Evolutionary conservation across 2,797 vertebrate genomes (phyloP).

Genomic region (Fundulus diaphanus): DNA sequence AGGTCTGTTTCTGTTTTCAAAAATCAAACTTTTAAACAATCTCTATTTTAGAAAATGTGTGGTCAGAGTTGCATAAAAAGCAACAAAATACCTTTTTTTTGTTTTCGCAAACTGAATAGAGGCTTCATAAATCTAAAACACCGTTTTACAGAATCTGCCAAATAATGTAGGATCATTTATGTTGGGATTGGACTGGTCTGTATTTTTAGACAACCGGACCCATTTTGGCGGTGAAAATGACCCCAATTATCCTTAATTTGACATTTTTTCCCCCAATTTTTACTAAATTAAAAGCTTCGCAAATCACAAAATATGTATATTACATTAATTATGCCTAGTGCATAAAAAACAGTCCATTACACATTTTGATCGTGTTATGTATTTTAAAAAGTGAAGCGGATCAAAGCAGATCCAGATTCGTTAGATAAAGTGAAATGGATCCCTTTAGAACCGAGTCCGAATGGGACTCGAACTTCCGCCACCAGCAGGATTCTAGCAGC

Average conservation of each 20-base stretch:
- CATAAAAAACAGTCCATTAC: background rate
- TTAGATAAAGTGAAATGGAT: background rate
- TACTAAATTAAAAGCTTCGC: too few relatives aligned
- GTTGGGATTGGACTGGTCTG: too few relatives aligned
- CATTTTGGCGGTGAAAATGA: too few relatives aligned
- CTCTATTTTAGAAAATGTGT: background rate
- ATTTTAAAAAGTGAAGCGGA: background rate
- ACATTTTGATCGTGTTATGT: background rate
- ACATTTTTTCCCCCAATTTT: too few relatives aligned
- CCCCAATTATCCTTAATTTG: too few relatives aligned
- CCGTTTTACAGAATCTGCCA: background rate
- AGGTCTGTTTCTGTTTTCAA: background rate
- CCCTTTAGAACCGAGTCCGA: background rate
- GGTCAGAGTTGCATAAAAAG: background rate
- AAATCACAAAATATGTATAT: background rate
- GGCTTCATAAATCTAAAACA: background rate
- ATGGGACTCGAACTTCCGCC: background rate
- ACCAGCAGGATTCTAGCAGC: background rate
- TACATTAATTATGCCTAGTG: background rate
- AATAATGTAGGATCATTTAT: background rate
- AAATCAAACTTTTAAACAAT: background rate
- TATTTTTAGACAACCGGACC: too few relatives aligned
- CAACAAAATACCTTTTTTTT: background rate
- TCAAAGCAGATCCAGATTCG: background rate
- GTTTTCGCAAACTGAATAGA: background rate